A percentile compares a stretch with the other conserved stretches of the same genome.
phyloP scores from a whole-genome alignment of 2,113 vertebrate genomes.

The Bubo scandiacus region DNA sequence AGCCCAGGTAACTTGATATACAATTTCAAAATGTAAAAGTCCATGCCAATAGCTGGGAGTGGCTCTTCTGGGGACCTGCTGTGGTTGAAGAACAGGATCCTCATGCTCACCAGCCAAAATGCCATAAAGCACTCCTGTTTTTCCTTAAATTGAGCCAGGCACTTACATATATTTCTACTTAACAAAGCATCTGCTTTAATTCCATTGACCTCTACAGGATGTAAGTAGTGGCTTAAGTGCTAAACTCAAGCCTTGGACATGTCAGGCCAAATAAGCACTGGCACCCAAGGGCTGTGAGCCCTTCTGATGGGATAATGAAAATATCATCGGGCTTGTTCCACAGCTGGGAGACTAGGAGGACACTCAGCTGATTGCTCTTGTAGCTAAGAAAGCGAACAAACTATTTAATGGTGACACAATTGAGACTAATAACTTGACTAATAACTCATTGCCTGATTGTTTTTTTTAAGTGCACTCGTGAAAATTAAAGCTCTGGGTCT shows the following conservation, averaged over 20 bases:
- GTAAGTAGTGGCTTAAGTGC: background rate
- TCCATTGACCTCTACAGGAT: background rate
- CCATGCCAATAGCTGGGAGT: background rate
- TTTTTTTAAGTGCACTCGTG: slow-evolving; percentile 59
- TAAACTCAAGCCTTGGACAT: background rate
- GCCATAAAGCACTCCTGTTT: background rate
- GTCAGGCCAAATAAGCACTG: background rate
- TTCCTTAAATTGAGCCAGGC: background rate
- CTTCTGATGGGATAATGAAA: background rate
- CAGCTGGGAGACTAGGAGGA: background rate
- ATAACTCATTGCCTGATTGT: slow-evolving; percentile 49
- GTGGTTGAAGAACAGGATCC: background rate
- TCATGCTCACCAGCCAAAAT: background rate
- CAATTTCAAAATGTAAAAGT: slow-evolving; percentile 30
- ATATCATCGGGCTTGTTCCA: background rate
- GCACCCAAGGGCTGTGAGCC: background rate
- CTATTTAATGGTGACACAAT: slow-evolving; percentile 22
- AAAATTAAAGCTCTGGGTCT: slow-evolving; percentile 58
- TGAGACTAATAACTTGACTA: slow-evolving; percentile 46
- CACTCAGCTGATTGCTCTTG: background rate
- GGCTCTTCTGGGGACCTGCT: background rate
- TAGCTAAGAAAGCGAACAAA: slow-evolving; percentile 14
- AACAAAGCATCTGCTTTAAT: background rate
- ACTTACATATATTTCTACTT: background rate
- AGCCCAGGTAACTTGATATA: slow-evolving; percentile 28